A percentile compares a stretch with the other conserved stretches of the same genome.
Conservation (phyloP, 2,797 vertebrate genomes). For the Paratrypauchen microcephalus region DNA sequence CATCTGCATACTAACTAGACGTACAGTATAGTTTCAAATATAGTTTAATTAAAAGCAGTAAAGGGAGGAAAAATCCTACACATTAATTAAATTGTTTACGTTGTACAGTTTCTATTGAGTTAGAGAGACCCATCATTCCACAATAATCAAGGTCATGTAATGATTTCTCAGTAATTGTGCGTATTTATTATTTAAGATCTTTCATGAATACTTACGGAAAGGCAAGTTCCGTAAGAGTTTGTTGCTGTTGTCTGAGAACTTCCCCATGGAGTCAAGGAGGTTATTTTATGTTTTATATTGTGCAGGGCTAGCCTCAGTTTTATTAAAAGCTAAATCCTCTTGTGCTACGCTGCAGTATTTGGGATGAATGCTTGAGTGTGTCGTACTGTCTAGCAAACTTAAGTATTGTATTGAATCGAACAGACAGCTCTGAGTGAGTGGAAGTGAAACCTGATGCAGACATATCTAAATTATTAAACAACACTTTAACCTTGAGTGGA, state of each 20-base stretch:
- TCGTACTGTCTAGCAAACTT: not conserved
- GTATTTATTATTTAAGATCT: too few relatives aligned
- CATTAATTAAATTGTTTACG: too few relatives aligned
- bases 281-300: not conserved
- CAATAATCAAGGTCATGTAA: too few relatives aligned
- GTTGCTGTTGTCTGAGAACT: too few relatives aligned
- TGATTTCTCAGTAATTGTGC: too few relatives aligned
- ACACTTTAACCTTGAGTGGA: constrained; percentile 76
- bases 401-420: constrained; percentile 1
- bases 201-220: too few relatives aligned
- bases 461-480: constrained; percentile 69
- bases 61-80: too few relatives aligned
- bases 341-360: not conserved
- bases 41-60: too few relatives aligned
- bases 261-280: not conserved
- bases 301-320: not conserved
- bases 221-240: too few relatives aligned
- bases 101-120: too few relatives aligned
- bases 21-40: not conserved
- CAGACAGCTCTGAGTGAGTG: constrained; percentile 18
- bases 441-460: constrained; percentile 57
- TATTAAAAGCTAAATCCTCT: not conserved
- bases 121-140: too few relatives aligned
- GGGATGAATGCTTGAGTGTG: not conserved
- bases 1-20: too few relatives aligned